Percentiles rank a stretch among this genome's conserved stretches.
Conservation (phyloP, 2,113 vertebrate species). For the Dromiciops gliroides region DNA sequence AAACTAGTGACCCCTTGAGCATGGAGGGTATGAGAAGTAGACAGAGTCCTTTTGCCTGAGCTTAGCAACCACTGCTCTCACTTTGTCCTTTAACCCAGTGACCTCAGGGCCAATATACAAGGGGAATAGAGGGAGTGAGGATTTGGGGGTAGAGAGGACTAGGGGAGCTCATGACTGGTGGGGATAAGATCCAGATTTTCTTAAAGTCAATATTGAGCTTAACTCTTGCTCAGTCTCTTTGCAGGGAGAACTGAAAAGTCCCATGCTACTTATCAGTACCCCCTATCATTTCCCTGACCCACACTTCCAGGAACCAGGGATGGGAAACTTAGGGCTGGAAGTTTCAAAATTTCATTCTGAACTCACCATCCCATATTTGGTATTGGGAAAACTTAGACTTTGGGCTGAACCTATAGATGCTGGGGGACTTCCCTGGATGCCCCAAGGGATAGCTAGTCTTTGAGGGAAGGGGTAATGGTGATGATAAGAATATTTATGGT, state of each 20-base stretch:
- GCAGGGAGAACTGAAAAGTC: conserved; percentile 39
- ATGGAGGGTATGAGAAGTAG: not conserved
- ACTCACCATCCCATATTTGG: conserved; percentile 49
- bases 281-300: not conserved
- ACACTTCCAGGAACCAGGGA: conserved; percentile 28
- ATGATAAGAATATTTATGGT: not conserved
- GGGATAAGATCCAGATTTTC: not conserved
- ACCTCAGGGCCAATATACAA: not conserved
- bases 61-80: not conserved
- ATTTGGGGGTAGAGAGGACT: not conserved
- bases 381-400: conserved; percentile 36
- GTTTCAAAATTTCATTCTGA: conserved; percentile 53
- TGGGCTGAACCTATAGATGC: not conserved
- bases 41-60: not conserved
- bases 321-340: not conserved
- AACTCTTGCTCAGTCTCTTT: conserved; percentile 36
- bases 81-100: not conserved
- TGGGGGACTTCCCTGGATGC: not conserved
- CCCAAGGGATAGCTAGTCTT: not conserved
- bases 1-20: not conserved
- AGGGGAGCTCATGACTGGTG: not conserved
- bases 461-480: not conserved
- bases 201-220: conserved; percentile 8
- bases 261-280: conserved; percentile 12
- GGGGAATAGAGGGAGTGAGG: not conserved